These are phyloP conservation scores for Cyrtonyx montezumae DNA, from an alignment of 2,113 vertebrate species.

Conservation along the genomic window DNA sequence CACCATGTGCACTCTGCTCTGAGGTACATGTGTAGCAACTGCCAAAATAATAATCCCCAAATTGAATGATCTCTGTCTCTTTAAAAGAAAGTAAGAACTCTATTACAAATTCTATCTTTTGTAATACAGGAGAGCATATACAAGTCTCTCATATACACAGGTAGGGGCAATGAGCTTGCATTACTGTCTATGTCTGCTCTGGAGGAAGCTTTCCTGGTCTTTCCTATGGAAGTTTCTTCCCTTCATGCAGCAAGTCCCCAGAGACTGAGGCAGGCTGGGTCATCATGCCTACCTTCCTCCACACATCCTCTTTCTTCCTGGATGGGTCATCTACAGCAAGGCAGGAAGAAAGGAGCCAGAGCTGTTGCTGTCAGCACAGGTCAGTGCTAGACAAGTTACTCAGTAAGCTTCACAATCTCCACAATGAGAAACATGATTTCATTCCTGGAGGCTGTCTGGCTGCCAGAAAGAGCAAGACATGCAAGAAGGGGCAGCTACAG, in stretches of 20 bases:
- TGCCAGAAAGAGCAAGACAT: constrained; percentile 6
- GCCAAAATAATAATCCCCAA: not conserved
- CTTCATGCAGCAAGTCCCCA: not conserved
- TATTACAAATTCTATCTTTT: not conserved
- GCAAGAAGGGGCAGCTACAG: not conserved
- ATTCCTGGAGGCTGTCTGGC: not conserved
- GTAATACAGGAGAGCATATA: not conserved
- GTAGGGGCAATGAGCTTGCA: not conserved
- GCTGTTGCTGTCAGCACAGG: not conserved
- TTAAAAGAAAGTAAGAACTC: not conserved
- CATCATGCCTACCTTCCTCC: not conserved
- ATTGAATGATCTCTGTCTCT: not conserved
- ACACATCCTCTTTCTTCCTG: not conserved
- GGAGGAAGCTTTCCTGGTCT: not conserved
- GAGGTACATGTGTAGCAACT: constrained; percentile 9
- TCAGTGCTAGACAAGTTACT: not conserved
- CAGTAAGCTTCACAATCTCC: not conserved
- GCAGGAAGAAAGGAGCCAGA: not conserved
- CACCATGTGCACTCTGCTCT: not conserved
- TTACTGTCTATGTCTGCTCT: not conserved
- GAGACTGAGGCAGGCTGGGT: not conserved
- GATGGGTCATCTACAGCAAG: not conserved
- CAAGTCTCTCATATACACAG: not conserved
- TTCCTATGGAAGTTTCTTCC: not conserved
- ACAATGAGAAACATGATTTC: not conserved